Evolutionary conservation across 2,113 vertebrate genomes (phyloP), one percentile per base, ranked within the genome.

Genomic region (Notarius quadriscutis): DNA sequence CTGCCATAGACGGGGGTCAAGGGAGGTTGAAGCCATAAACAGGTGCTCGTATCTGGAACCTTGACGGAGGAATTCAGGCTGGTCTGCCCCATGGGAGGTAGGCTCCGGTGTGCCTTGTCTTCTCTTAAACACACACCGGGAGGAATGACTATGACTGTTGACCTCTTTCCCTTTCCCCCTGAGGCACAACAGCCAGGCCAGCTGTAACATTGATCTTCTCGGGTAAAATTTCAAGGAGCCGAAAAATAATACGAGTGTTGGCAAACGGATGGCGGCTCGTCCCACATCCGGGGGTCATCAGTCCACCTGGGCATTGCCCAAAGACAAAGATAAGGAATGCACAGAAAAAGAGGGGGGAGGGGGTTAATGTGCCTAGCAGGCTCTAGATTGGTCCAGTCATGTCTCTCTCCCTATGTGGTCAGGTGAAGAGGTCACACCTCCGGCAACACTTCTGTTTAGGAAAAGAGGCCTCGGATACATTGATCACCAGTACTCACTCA

Each of bases 181-280:
- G 75, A 71, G 81, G 81, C 86, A 81, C 88, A 91, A 92, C 91
- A 88, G 74, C 91, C 84, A 82, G 82, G 75, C 93, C 94, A 95
- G 94, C 94, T 95, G 94, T 91, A 93, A 91, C 93, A 94, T 92
- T 94, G 93, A 95, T 94, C 94, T 93, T 90, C 85, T 80, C 12
- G 85, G 91, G 85, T 95, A 88, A 89, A 90, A 91, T 95, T 95
- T 94, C 94, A 94, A 92, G 91, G 18, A 88, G 89, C 86, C 93
- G 94, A 94, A 95, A 96, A 95, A 94, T 91, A 92, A 96, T 94
- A 92, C 92, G 81, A 88, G 89, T 92, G 91, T 93, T 95, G 94
- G 94, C 93, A 94, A 95, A 95, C 84, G 92, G 91, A 95, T 91
- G 89, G 92, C 86, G 88, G 58, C 78, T 85, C 88, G 89, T 75